Conservation (phyloP, 1,140 invertebrate genomes). For the Lycorma delicatula region DNA sequence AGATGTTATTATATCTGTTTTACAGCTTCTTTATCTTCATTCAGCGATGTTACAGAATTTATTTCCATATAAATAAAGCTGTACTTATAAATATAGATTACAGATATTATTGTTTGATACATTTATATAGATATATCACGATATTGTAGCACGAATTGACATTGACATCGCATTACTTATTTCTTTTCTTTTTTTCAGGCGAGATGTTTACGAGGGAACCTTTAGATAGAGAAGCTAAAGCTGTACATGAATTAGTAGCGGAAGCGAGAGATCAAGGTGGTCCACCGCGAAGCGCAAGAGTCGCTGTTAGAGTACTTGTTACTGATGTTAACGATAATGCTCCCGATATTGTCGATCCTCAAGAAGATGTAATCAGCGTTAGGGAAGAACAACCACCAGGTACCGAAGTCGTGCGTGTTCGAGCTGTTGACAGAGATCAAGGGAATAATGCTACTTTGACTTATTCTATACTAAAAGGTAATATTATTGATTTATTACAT, state of each 20-base stretch:
- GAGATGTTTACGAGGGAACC: constrained; percentile 71
- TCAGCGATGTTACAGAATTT: no score
- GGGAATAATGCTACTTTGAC: constrained; percentile 81
- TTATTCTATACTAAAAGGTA: constrained; percentile 76
- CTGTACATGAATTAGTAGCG: constrained; percentile 69
- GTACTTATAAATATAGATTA: no score
- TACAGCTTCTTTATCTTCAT: no score
- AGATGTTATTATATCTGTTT: no score
- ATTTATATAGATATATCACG: no score
- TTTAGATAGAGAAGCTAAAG: constrained; percentile 73
- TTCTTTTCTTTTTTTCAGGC: constrained; percentile 47
- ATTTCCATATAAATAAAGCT: no score
- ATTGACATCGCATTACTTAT: no score
- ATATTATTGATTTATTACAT: no score
- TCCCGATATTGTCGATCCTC: constrained; percentile 77
- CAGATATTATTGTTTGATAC: no score
- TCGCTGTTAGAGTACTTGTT: constrained; percentile 62
- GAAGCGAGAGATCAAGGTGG: constrained; percentile 79
- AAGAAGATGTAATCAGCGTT: constrained; percentile 77
- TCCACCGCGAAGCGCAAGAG: constrained; percentile 61
- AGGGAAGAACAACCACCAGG: constrained; percentile 79
- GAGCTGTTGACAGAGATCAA: constrained; percentile 77
- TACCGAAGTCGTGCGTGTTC: constrained; percentile 73
- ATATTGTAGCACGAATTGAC: no score
- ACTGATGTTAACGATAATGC: constrained; percentile 87